Evolutionary conservation across 2,797 vertebrate genomes (phyloP).

Genomic region (Mus spretus): DNA sequence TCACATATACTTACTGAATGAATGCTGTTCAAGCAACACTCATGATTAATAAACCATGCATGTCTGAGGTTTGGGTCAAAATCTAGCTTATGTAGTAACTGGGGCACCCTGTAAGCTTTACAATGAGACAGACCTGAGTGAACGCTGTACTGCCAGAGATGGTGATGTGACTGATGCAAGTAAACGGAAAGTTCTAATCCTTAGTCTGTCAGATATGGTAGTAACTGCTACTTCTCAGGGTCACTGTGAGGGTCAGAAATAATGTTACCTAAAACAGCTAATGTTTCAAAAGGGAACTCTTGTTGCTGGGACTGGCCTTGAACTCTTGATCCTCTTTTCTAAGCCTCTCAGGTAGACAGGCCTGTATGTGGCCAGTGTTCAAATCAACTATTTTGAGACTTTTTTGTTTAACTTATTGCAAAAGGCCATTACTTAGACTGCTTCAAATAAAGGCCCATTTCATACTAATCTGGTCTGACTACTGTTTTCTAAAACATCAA

Average conservation of each 20-base stretch:
- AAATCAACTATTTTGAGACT: not conserved
- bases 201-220: not conserved
- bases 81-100: too few relatives aligned
- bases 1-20: not conserved
- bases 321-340: not conserved
- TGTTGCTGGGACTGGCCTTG: not conserved
- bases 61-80: not conserved
- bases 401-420: not conserved
- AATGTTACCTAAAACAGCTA: not conserved
- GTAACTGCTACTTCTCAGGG: not conserved
- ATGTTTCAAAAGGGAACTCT: not conserved
- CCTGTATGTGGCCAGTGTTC: not conserved
- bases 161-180: not conserved
- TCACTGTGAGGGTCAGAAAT: not conserved
- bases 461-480: not conserved
- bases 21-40: not conserved
- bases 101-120: not conserved
- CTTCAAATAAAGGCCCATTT: not conserved
- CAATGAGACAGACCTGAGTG: not conserved
- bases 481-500: slow-evolving; percentile 62
- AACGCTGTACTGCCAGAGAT: not conserved
- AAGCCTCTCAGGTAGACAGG: not conserved
- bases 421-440: not conserved
- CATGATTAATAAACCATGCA: not conserved
- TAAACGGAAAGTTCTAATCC: not conserved